phyloP scores from a whole-genome alignment of 2,888 invertebrate genomes.

The Tetragonisca angustula region DNA sequence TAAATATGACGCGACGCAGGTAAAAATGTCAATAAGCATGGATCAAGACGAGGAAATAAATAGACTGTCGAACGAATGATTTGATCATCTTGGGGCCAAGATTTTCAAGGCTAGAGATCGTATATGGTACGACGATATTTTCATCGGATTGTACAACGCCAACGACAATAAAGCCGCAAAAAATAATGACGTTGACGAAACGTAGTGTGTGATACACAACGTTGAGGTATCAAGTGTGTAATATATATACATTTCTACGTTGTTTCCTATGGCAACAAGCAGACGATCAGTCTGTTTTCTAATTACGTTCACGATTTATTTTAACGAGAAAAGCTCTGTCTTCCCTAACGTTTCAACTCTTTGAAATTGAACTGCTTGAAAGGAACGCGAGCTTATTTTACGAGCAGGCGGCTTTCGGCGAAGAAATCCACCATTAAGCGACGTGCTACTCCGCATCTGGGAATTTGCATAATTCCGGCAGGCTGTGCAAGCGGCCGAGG shows the following conservation, averaged over 20 bases:
- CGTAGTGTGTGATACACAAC: too few species aligned
- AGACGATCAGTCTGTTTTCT: background rate
- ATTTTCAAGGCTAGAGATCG: conserved; percentile 17
- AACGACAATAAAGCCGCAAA: background rate
- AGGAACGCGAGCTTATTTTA: background rate
- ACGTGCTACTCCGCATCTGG: background rate
- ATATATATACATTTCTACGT: background rate
- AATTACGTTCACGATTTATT: background rate
- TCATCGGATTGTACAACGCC: conserved; percentile 1
- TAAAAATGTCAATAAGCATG: conserved; percentile 10
- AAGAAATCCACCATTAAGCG: background rate
- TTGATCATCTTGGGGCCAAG: conserved; percentile 22
- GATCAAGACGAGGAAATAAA: conserved; percentile 19
- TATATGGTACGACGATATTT: conserved; percentile 12
- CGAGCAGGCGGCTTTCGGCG: background rate
- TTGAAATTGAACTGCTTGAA: background rate
- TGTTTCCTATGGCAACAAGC: background rate
- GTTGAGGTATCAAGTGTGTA: background rate
- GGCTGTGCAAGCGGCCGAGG: background rate
- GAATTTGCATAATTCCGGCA: conserved; percentile 10
- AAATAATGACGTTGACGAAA: background rate
- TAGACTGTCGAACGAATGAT: conserved; percentile 4
- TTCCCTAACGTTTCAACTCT: background rate
- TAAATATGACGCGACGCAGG: background rate
- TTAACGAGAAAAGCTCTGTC: background rate